Percentiles rank a stretch among this genome's conserved stretches.
Evolutionary conservation across 2,113 vertebrate genomes (phyloP).

Genomic region (Phylloscopus whistleri): DNA sequence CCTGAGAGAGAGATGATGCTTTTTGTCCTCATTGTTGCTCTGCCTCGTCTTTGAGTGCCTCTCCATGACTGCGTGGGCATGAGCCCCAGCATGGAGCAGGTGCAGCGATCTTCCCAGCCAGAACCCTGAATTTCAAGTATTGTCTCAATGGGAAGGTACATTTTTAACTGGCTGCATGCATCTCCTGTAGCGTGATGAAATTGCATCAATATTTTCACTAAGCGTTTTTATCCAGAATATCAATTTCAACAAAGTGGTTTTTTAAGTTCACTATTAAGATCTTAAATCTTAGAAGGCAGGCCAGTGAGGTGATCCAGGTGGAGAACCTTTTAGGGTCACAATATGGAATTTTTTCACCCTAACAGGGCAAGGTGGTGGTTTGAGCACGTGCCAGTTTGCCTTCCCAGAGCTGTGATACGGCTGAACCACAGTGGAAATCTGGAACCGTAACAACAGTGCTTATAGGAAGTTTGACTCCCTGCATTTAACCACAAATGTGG

Average conservation of each 20-base stretch:
- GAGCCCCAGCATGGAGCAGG: not conserved
- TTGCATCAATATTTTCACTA: not conserved
- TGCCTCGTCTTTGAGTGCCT: not conserved
- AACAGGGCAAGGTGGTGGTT: not conserved
- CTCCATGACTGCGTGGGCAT: accelerated
- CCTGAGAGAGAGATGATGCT: not conserved
- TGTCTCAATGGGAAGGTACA: not conserved
- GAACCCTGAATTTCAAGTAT: not conserved
- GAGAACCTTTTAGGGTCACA: not conserved
- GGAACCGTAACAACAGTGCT: not conserved
- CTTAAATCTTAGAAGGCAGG: not conserved
- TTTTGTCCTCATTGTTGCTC: not conserved
- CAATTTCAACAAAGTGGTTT: not conserved
- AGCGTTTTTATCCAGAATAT: not conserved
- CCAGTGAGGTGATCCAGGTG: accelerated
- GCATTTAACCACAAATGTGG: constrained; percentile 60
- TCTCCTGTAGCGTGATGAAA: not conserved
- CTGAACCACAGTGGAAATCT: constrained; percentile 64
- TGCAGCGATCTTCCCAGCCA: not conserved
- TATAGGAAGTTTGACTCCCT: constrained; percentile 57
- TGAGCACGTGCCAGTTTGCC: not conserved
- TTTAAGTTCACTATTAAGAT: not conserved
- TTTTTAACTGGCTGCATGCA: not conserved
- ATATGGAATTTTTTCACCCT: not conserved
- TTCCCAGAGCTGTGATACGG: constrained; percentile 14